phyloP scores from a whole-genome alignment of 2,113 vertebrate species.

The Strigops habroptila region DNA sequence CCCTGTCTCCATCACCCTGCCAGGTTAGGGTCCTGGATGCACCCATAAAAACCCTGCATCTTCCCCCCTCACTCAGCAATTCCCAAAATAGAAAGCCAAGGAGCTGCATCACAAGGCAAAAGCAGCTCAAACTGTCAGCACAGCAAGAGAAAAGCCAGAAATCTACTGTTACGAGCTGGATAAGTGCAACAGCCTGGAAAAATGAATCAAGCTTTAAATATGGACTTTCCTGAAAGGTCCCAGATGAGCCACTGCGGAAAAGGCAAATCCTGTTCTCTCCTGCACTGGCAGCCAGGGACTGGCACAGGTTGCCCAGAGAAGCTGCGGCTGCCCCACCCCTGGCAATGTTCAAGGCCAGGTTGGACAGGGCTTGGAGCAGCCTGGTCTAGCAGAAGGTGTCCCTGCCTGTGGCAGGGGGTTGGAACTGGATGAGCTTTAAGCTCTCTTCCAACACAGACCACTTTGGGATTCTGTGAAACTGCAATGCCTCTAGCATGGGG shows the following conservation, averaged over 20 bases:
- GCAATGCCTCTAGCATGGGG: rapidly evolving
- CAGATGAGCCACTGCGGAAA: not conserved
- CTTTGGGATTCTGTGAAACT: not conserved
- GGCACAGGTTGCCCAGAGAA: too few species aligned
- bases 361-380: not conserved
- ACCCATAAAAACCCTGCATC: not conserved
- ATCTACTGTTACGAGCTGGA: rapidly evolving
- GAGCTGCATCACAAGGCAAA: not conserved
- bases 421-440: not conserved
- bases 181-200: not conserved
- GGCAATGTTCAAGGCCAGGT: not conserved
- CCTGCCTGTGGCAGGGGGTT: not conserved
- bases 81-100: not conserved
- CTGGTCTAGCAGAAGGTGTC: not conserved
- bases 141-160: not conserved
- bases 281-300: not conserved
- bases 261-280: not conserved
- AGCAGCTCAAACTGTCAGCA: not conserved
- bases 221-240: not conserved
- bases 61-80: not conserved
- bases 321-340: too few species aligned
- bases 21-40: rapidly evolving
- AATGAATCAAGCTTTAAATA: not conserved
- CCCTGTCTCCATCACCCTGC: not conserved
- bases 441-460: not conserved